These are phyloP conservation scores for Oostethus manadensis DNA, from an alignment of 2,113 vertebrate species.

Conservation along the genomic window DNA sequence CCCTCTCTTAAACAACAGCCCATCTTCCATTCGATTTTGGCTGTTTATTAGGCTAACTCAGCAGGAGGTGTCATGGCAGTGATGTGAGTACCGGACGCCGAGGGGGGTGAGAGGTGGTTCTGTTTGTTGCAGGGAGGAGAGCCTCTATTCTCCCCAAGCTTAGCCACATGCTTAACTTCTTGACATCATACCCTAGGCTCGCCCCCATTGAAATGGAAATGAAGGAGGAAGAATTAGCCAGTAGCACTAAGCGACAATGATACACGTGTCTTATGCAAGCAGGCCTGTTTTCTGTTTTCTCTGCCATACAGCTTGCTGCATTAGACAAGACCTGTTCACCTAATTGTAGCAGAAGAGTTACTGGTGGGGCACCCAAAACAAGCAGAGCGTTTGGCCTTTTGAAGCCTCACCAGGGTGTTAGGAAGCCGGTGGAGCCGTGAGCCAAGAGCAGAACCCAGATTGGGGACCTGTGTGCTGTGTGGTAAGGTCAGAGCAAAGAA, in stretches of 20 bases:
- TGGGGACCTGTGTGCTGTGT: conserved; percentile 47
- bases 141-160: conserved; percentile 52
- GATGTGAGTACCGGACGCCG: conserved; percentile 49
- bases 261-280: conserved; percentile 63
- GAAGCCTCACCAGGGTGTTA: conserved; percentile 59
- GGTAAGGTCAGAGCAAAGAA: conserved; percentile 55
- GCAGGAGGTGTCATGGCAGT: conserved; percentile 56
- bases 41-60: conserved; percentile 67
- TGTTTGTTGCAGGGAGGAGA: conserved; percentile 67
- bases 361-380: conserved; percentile 54
- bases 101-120: conserved; percentile 10
- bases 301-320: conserved; percentile 70
- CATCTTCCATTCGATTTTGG: conserved; percentile 64
- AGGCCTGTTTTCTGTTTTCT: conserved; percentile 63
- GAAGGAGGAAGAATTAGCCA: conserved; percentile 76
- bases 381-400: conserved; percentile 64
- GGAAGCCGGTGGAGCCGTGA: conserved; percentile 62
- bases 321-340: conserved; percentile 42
- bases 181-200: conserved; percentile 52
- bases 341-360: conserved; percentile 40
- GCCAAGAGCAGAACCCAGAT: conserved; percentile 57
- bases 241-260: conserved; percentile 73
- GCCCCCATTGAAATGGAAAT: conserved; percentile 74
- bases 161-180: conserved; percentile 67
- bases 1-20: conserved; percentile 45